Conservation (phyloP, 2,113 vertebrate genomes). For the Pachyramphus minor region DNA sequence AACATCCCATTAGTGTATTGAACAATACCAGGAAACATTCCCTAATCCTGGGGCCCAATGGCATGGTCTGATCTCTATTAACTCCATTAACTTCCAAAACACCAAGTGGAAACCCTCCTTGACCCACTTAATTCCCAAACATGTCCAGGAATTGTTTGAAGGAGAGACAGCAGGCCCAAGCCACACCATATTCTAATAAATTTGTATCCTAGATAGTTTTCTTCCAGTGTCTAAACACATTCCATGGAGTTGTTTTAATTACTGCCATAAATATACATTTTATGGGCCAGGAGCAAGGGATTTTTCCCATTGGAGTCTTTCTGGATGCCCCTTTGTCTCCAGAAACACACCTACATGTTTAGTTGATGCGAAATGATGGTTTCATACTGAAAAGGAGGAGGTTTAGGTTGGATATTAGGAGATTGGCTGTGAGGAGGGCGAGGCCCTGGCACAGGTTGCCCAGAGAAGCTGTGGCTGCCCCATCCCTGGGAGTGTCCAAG, state of each 20-base stretch:
- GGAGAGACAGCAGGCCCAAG: accelerated
- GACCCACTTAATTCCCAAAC: not conserved
- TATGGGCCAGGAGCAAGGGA: not conserved
- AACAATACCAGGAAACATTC: constrained; percentile 20
- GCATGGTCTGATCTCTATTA: not conserved
- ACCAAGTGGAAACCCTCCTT: not conserved
- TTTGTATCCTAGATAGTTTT: not conserved
- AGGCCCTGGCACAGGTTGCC: not conserved
- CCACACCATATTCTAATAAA: not conserved
- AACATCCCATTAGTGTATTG: not conserved
- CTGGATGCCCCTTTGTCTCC: not conserved
- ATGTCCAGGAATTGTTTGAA: not conserved
- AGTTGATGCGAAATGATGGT: not conserved
- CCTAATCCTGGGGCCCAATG: not conserved
- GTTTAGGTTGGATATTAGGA: not conserved
- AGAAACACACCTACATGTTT: not conserved
- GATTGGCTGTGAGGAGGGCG: accelerated
- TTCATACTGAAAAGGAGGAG: not conserved
- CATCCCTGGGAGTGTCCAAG: not conserved
- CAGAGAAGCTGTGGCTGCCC: not conserved
- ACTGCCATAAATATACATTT: not conserved
- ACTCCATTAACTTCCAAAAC: not conserved
- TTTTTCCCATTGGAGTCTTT: accelerated
- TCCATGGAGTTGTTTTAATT: not conserved
- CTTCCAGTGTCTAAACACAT: not conserved